Base-by-base conservation (phyloP, 2,797 vertebrate genomes). In the Carduelis carduelis region DNA sequence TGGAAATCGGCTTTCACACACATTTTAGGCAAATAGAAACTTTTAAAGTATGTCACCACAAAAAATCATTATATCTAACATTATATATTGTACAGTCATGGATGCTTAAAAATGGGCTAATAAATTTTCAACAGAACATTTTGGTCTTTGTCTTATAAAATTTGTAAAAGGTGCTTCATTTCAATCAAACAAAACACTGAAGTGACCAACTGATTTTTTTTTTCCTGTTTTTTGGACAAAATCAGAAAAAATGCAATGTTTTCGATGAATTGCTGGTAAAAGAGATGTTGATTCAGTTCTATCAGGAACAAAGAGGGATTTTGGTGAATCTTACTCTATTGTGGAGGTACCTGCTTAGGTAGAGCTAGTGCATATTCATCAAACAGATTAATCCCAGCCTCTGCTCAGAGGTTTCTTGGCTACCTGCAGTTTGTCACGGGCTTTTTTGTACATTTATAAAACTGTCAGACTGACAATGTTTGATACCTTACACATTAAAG, bases 401-500 rank as follows among this genome's bases (percentile, higher is more conserved):
- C 80, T 93, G 55, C 83, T 91, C 52, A 53, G 60, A 82, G 26
- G 24, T 87, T 97, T 95, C 89, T 88, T 93, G 91, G 92, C 90
- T 97, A 93, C 93, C 86, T 22, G 53, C 39, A 76, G 68, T 64
- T 83, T 79, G 71, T 92, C 60, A n/a, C 1, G 6, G 41, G 37
- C 18, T 68, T 78, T 83, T 47, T 87, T 71, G 37, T n/a, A 30
- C 75, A 68, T 93, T 96, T 95, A 87, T 91, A 89, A 75, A 97
- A 93, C 90, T 89, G 63, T 95, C 91, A 93, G 61, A 64, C 83
- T 88, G 90, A 90, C 66, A 86, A 1, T 41, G 56, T 96, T 96
- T 96, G 93, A 85, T 93, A 92, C 76, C 37, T 90, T 66, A 74
- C 74, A 94, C 94, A 96, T 97, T 96, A 92, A 97, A 96, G 59